Evolutionary conservation across 2,888 invertebrate species (phyloP).

Genomic region (Blera fallax): DNA sequence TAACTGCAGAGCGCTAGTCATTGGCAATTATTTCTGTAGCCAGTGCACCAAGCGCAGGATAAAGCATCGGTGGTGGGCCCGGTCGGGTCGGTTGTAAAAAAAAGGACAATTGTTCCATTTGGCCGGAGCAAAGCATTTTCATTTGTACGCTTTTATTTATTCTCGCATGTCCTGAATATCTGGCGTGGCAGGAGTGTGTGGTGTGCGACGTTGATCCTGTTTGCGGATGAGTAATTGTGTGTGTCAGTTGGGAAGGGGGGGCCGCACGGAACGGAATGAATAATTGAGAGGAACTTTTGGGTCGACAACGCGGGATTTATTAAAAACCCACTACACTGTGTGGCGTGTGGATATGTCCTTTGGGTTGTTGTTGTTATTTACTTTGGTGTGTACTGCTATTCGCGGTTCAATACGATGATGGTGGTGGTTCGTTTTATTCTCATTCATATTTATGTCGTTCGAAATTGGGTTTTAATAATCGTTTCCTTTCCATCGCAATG

Average conservation of each 20-base stretch:
- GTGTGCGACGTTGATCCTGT: background rate
- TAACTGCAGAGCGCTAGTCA: slow-evolving; percentile 56
- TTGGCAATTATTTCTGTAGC: slow-evolving; percentile 65
- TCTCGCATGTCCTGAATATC: slow-evolving; percentile 52
- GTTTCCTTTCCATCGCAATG: background rate
- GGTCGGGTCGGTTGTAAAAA: background rate
- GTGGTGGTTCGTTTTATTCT: background rate
- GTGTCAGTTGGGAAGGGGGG: background rate
- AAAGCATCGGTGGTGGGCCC: slow-evolving; percentile 3
- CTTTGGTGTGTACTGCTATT: no score
- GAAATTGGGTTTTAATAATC: slow-evolving; percentile 28
- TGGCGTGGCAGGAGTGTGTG: slow-evolving; percentile 6
- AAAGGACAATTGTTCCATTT: slow-evolving; percentile 50
- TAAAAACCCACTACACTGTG: background rate
- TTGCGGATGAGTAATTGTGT: slow-evolving; percentile 43
- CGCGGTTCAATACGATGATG: no score
- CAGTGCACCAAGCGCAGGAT: slow-evolving; percentile 45
- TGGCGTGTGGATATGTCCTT: background rate
- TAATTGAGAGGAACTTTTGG: slow-evolving; percentile 61
- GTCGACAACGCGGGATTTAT: slow-evolving; percentile 53
- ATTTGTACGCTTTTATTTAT: slow-evolving; percentile 45
- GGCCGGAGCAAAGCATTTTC: slow-evolving; percentile 9
- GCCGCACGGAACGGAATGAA: slow-evolving; percentile 38
- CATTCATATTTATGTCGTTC: background rate
- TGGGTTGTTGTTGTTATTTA: background rate